Conservation (phyloP, 2,113 vertebrate genomes). For the Labrus mixtus region DNA sequence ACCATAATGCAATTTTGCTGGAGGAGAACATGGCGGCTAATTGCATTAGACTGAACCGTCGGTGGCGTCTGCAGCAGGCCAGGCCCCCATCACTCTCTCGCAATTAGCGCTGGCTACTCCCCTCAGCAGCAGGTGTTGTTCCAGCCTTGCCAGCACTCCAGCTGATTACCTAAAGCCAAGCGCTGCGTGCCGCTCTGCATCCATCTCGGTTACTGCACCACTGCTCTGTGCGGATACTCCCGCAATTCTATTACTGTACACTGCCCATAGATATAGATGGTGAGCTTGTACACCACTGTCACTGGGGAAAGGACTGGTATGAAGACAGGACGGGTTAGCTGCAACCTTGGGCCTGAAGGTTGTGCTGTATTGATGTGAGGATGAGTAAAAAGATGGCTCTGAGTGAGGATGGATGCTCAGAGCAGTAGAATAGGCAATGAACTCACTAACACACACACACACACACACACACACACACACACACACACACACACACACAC, state of each 20-base stretch:
- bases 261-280: constrained; percentile 59
- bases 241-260: constrained; percentile 69
- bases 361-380: constrained; percentile 46
- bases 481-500: constrained; percentile 28
- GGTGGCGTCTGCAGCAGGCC: constrained; percentile 59
- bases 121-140: constrained; percentile 79
- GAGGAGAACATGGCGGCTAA: constrained; percentile 77
- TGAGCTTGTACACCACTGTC: constrained; percentile 35
- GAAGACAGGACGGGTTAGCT: constrained; percentile 35
- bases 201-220: constrained; percentile 65
- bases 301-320: constrained; percentile 40
- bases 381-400: constrained; percentile 37
- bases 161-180: constrained; percentile 73
- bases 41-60: constrained; percentile 76
- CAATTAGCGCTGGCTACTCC: constrained; percentile 74
- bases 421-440: constrained; percentile 18
- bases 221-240: constrained; percentile 45
- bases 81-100: constrained; percentile 66
- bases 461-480: constrained; percentile 31
- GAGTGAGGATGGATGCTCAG: constrained; percentile 31
- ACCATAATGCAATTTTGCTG: constrained; percentile 75
- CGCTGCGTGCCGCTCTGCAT: constrained; percentile 63
- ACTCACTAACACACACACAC: constrained; percentile 30
- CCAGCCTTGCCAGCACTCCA: constrained; percentile 77
- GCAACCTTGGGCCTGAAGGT: constrained; percentile 70